phyloP scores from a whole-genome alignment of 2,113 vertebrate genomes.

The Pungitius pungitius region DNA sequence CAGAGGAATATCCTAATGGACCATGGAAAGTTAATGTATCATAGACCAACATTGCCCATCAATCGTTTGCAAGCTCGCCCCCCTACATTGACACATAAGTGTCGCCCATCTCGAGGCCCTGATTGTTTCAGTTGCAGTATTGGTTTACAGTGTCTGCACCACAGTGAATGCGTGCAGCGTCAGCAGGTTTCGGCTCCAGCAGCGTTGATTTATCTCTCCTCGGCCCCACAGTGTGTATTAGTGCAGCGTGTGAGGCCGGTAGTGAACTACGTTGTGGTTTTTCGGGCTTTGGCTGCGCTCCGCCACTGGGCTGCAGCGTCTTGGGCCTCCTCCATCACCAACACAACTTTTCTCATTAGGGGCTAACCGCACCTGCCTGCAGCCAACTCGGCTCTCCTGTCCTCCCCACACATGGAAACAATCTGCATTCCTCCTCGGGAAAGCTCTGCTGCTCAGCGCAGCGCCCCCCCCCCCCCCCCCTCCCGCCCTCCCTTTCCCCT shows the following conservation, averaged over 20 bases:
- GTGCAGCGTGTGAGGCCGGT: constrained; percentile 74
- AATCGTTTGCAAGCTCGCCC: constrained; percentile 30
- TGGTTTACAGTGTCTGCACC: constrained; percentile 72
- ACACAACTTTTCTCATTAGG: constrained; percentile 82
- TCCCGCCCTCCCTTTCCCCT: not conserved
- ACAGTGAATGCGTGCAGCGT: constrained; percentile 56
- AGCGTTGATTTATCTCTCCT: constrained; percentile 73
- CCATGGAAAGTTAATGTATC: not conserved
- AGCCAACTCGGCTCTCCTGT: constrained; percentile 72
- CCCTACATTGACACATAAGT: constrained; percentile 48
- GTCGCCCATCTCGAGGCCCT: constrained; percentile 62
- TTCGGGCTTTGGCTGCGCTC: constrained; percentile 70
- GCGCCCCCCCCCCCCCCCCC: constrained; percentile 2
- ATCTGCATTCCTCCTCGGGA: constrained; percentile 75
- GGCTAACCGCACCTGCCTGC: constrained; percentile 79
- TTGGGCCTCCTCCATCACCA: constrained; percentile 78
- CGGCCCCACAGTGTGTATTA: constrained; percentile 70
- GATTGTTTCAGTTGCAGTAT: constrained; percentile 59
- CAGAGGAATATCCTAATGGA: not conserved
- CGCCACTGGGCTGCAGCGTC: constrained; percentile 73
- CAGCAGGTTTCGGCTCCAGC: constrained; percentile 71
- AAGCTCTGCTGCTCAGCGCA: constrained; percentile 40
- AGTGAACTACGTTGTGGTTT: constrained; percentile 76
- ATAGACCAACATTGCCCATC: not conserved
- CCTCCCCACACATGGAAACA: constrained; percentile 80